Evolutionary conservation across 2,888 invertebrate genomes (phyloP).

Genomic region (Sceliomorpha sp.): DNA sequence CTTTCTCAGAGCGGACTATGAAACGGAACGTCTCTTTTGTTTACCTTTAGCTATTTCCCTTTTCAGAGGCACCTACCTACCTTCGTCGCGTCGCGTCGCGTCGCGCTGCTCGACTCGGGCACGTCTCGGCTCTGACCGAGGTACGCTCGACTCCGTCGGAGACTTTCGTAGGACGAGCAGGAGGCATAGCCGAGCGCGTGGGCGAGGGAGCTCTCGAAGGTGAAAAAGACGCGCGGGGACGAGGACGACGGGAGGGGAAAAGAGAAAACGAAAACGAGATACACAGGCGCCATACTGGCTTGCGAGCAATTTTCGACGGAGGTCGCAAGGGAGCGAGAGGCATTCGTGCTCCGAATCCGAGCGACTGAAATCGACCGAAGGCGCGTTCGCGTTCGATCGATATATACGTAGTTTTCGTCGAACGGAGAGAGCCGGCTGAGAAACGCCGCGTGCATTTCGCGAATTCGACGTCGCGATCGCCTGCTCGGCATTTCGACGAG

Average conservation of each 20-base stretch:
- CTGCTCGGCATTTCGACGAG: background rate
- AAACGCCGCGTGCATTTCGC: conserved; percentile 14
- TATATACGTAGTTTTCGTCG: conserved; percentile 12
- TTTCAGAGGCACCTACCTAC: too few relatives aligned
- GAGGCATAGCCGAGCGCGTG: conserved; percentile 18
- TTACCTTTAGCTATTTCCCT: too few relatives aligned
- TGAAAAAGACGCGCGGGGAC: too few relatives aligned
- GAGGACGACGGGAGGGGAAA: conserved; percentile 20
- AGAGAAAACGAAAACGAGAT: conserved; percentile 26
- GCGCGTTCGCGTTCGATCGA: conserved; percentile 31
- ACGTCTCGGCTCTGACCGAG: background rate
- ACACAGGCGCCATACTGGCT: conserved; percentile 52
- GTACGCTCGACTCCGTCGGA: background rate
- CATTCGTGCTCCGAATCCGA: conserved; percentile 31
- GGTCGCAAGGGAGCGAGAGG: conserved; percentile 13
- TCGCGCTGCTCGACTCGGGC: too few relatives aligned
- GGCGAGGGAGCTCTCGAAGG: conserved; percentile 42
- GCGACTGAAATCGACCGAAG: conserved; percentile 43
- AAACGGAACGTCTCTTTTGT: too few relatives aligned
- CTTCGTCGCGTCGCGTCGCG: too few relatives aligned
- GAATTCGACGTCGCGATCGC: conserved; percentile 24
- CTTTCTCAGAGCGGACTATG: too few relatives aligned
- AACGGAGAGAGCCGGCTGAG: too few relatives aligned
- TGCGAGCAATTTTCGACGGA: conserved; percentile 43
- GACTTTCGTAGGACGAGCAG: conserved; percentile 7